phyloP scores from a whole-genome alignment of 2,888 invertebrate species.

The Nowickia ferox region DNA sequence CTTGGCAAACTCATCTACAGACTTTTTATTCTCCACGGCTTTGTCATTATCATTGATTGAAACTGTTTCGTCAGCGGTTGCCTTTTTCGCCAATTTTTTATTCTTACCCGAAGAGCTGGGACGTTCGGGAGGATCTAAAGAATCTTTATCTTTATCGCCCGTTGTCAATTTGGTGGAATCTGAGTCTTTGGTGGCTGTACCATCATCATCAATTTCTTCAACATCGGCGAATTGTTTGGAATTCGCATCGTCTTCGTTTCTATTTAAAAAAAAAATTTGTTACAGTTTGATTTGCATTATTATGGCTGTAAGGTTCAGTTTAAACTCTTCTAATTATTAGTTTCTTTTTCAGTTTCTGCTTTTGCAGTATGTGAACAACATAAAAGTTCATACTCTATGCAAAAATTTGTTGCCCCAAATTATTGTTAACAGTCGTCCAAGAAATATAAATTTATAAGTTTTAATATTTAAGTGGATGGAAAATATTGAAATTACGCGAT shows the following conservation, averaged over 20 bases:
- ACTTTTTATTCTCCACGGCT: conserved; percentile 60
- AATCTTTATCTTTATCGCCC: conserved; percentile 81
- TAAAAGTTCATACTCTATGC: too few relatives aligned
- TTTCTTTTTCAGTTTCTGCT: too few relatives aligned
- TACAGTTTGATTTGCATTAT: conserved; percentile 30
- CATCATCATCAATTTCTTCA: conserved; percentile 83
- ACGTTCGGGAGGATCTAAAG: conserved; percentile 82
- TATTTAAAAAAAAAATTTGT: conserved; percentile 62
- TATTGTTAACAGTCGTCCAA: too few relatives aligned
- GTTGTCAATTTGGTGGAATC: conserved; percentile 82
- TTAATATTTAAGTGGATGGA: too few relatives aligned
- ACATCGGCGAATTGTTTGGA: conserved; percentile 83
- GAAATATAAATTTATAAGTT: too few relatives aligned
- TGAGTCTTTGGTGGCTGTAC: conserved; percentile 83
- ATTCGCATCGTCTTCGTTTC: conserved; percentile 83
- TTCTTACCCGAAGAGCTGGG: conserved; percentile 84
- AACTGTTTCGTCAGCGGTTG: conserved; percentile 73
- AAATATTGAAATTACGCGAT: too few relatives aligned
- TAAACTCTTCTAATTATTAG: background rate
- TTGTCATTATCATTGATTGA: conserved; percentile 68
- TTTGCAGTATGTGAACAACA: too few relatives aligned
- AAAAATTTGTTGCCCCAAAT: too few relatives aligned
- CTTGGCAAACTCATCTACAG: conserved; percentile 68
- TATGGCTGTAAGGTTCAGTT: background rate
- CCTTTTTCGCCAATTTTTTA: conserved; percentile 76